Percentiles rank a stretch among this genome's conserved stretches.
These are phyloP conservation scores for Phengaris arion DNA, from an alignment of 2,888 invertebrate genomes.

Conservation along the genomic window DNA sequence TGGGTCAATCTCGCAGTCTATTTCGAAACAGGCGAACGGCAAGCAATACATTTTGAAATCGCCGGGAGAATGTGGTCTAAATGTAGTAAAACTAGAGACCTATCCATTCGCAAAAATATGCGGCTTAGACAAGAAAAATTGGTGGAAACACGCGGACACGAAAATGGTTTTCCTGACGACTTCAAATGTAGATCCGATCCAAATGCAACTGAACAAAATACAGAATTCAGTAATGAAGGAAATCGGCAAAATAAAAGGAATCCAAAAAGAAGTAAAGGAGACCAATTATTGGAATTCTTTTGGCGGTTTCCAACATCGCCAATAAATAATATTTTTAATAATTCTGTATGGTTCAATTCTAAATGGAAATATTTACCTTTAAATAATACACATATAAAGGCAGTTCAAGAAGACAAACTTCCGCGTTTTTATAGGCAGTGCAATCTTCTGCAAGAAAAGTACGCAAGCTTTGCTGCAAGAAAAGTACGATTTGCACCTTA, in stretches of 20 bases:
- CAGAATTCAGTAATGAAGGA: constrained; percentile 21
- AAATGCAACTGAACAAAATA: constrained; percentile 29
- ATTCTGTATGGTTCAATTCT: constrained; percentile 30
- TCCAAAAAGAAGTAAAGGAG: constrained; percentile 34
- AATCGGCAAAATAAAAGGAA: constrained; percentile 12
- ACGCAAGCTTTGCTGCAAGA: constrained; percentile 14
- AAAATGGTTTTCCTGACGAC: constrained; percentile 29
- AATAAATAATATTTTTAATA: constrained; percentile 39
- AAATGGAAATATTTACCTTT: constrained; percentile 34
- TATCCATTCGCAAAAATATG: constrained; percentile 36
- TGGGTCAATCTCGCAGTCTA: constrained; percentile 41
- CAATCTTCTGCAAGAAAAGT: too few relatives aligned
- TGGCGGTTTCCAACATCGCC: constrained; percentile 41
- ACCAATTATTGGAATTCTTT: constrained; percentile 37
- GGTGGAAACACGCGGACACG: constrained; percentile 34
- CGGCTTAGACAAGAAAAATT: constrained; percentile 36
- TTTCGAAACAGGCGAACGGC: constrained; percentile 40
- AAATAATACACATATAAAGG: constrained; percentile 29
- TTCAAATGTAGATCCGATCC: constrained; percentile 34
- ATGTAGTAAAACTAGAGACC: constrained; percentile 38
- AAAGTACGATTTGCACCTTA: constrained; percentile 29
- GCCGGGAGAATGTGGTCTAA: constrained; percentile 37
- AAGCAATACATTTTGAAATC: constrained; percentile 33
- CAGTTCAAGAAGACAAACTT: too few relatives aligned
- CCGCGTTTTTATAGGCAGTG: too few relatives aligned